phyloP scores from a whole-genome alignment of 2,113 vertebrate genomes.

The Willisornis vidua region DNA sequence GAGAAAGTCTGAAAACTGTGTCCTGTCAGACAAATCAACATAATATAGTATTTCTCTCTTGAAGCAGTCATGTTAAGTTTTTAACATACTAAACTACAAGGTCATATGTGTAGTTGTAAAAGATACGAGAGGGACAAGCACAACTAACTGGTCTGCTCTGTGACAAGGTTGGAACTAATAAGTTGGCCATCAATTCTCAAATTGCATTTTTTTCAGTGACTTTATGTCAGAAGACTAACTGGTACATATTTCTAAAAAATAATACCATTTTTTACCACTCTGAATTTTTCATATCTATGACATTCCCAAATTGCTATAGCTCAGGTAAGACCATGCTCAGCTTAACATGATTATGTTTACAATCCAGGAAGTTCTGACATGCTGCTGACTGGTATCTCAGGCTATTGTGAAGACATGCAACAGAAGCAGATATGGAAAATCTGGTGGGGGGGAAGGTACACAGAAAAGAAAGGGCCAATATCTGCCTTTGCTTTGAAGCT shows the following conservation, averaged over 20 bases:
- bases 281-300: neutral
- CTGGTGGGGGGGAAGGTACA: rapidly evolving
- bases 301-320: neutral
- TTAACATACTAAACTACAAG: neutral
- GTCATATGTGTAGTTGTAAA: neutral
- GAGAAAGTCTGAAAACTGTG: neutral
- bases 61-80: neutral
- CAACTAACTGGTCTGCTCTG: neutral
- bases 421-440: neutral
- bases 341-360: neutral
- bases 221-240: neutral
- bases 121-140: neutral
- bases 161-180: neutral
- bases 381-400: neutral
- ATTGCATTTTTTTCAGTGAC: neutral
- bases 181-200: neutral
- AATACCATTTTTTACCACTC: neutral
- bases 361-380: neutral
- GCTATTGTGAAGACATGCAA: neutral
- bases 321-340: neutral
- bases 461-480: neutral
- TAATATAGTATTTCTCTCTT: neutral
- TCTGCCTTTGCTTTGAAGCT: neutral
- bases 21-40: neutral
- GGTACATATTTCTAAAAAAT: neutral